Evolutionary conservation across 2,888 invertebrate genomes (phyloP).

Genomic region (Nipponacmea schrenckii): DNA sequence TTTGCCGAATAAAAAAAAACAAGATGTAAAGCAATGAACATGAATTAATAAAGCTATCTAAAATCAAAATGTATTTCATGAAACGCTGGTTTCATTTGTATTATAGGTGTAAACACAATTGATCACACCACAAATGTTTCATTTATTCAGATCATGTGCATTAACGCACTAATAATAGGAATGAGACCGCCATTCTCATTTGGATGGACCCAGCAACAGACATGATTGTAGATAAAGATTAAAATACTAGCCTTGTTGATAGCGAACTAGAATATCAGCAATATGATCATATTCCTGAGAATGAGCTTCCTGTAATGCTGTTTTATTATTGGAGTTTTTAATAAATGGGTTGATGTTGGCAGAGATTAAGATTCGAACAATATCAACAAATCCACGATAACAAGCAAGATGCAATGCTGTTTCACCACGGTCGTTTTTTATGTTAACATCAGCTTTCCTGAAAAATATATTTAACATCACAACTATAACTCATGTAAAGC

Average conservation of each 20-base stretch:
- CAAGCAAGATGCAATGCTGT: slow-evolving; percentile 50
- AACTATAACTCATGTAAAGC: not conserved
- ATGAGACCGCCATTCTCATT: too few species aligned
- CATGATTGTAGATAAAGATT: too few species aligned
- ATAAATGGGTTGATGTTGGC: slow-evolving; percentile 39
- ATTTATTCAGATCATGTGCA: too few species aligned
- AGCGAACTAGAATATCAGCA: slow-evolving; percentile 30
- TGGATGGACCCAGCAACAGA: too few species aligned
- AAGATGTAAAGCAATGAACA: too few species aligned
- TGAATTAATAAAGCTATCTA: too few species aligned
- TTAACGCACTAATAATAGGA: too few species aligned
- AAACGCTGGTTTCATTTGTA: too few species aligned
- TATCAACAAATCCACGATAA: slow-evolving; percentile 45
- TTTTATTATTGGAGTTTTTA: slow-evolving; percentile 45
- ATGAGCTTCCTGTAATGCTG: slow-evolving; percentile 46
- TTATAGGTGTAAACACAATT: too few species aligned
- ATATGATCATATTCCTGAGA: slow-evolving; percentile 35
- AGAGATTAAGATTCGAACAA: slow-evolving; percentile 35
- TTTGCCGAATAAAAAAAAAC: too few species aligned
- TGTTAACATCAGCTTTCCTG: slow-evolving; percentile 45
- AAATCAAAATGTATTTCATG: too few species aligned
- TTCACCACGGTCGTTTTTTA: slow-evolving; percentile 49
- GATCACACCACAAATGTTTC: too few species aligned
- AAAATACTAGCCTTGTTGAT: slow-evolving; percentile 30
- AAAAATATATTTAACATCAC: not conserved